phyloP scores from a whole-genome alignment of 1,140 invertebrate genomes.

The Drosophila santomea region DNA sequence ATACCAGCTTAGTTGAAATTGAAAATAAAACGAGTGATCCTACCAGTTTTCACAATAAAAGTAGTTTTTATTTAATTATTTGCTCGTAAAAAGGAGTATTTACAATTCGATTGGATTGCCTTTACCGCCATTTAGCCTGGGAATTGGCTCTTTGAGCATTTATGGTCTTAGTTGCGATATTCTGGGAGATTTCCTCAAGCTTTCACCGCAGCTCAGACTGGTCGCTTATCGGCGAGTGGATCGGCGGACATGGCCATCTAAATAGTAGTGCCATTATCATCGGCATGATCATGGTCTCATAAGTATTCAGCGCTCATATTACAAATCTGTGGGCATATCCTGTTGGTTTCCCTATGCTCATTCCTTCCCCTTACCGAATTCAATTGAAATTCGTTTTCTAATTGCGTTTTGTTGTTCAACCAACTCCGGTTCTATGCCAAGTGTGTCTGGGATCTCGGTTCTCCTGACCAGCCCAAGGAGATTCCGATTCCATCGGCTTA shows the following conservation, averaged over 20 bases:
- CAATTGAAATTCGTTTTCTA: slow-evolving; percentile 70
- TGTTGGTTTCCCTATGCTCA: slow-evolving; percentile 25
- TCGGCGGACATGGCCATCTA: slow-evolving; percentile 31
- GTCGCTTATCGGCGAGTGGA: slow-evolving; percentile 43
- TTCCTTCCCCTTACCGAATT: slow-evolving; percentile 13
- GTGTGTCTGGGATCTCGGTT: slow-evolving; percentile 18
- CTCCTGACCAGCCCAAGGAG: slow-evolving; percentile 43
- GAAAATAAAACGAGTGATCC: background rate
- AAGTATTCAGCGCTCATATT: slow-evolving; percentile 73
- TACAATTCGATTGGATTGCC: slow-evolving; percentile 1
- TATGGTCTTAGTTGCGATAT: slow-evolving; percentile 32
- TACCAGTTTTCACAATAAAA: background rate
- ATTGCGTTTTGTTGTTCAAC: slow-evolving; percentile 65
- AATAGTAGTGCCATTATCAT: slow-evolving; percentile 43
- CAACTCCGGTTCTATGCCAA: slow-evolving; percentile 30
- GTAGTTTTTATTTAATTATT: background rate
- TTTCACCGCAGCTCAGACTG: slow-evolving; percentile 28
- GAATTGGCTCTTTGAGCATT: slow-evolving; percentile 21
- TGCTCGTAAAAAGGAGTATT: slow-evolving; percentile 7
- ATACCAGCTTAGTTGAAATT: background rate
- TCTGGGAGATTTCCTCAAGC: slow-evolving; percentile 34
- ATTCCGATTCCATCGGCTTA: slow-evolving; percentile 46
- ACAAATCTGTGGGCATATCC: slow-evolving; percentile 68
- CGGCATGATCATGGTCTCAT: slow-evolving; percentile 52
- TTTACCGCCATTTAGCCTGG: slow-evolving; percentile 6